A percentile compares a stretch with the other conserved stretches of the same genome.
Evolutionary conservation across 2,797 vertebrate genomes (phyloP).

Genomic region (Eptatretus atami): DNA sequence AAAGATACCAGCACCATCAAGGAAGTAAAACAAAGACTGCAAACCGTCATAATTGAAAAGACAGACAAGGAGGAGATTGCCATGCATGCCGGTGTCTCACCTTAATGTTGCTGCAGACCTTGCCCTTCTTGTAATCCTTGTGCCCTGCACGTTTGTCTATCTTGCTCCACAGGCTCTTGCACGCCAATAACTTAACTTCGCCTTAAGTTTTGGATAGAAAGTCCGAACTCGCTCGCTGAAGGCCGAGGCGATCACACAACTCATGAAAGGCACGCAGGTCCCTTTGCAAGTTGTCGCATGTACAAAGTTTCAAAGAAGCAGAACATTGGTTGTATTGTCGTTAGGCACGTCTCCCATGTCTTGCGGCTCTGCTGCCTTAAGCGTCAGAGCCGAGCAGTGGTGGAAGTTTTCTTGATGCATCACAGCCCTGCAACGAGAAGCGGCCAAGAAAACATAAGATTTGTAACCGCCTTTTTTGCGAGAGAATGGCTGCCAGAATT

Average conservation of each 20-base stretch:
- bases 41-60: not conserved
- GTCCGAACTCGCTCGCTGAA: conserved; percentile 51
- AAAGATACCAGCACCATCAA: not conserved
- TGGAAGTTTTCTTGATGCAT: too few species aligned
- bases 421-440: too few species aligned
- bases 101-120: conserved; percentile 59
- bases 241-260: conserved; percentile 56
- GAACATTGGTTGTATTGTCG: conserved; percentile 34
- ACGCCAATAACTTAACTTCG: conserved; percentile 95
- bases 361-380: not conserved
- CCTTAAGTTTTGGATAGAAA: conserved; percentile 92
- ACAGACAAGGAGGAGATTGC: too few species aligned
- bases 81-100: conserved; percentile 15
- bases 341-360: conserved; percentile 23
- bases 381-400: too few species aligned
- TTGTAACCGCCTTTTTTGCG: too few species aligned
- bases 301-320: conserved; percentile 66
- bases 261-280: conserved; percentile 85
- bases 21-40: not conserved
- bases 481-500: too few species aligned
- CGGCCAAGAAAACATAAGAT: too few species aligned
- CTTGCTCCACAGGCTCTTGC: conserved; percentile 94
- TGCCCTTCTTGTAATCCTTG: conserved; percentile 89
- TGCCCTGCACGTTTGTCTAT: conserved; percentile 68
- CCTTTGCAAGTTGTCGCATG: conserved; percentile 71